Evolutionary conservation across 2,888 invertebrate species (phyloP).

Genomic region (Epirrita christyi): DNA sequence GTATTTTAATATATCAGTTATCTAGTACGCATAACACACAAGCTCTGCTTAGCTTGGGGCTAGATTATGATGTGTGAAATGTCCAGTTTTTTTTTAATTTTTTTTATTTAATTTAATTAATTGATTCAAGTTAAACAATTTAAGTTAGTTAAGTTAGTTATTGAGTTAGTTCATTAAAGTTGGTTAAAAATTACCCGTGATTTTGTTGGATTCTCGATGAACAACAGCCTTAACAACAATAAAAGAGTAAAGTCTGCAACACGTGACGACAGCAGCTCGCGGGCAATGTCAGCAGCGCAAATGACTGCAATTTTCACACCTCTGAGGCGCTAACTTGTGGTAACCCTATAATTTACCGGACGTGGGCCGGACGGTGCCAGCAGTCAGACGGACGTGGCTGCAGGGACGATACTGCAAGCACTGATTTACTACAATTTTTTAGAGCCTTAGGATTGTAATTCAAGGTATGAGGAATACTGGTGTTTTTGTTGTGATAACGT

Average conservation of each 20-base stretch:
- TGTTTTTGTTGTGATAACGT: neutral
- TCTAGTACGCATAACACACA: too few relatives aligned
- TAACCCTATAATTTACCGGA: conserved; percentile 77
- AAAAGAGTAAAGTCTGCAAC: conserved; percentile 59
- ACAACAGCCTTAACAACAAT: conserved; percentile 41
- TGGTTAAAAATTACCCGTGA: too few relatives aligned
- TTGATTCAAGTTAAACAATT: too few relatives aligned
- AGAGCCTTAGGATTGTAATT: conserved; percentile 32
- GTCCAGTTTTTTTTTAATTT: too few relatives aligned
- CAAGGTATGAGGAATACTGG: conserved; percentile 3
- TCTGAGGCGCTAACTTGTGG: conserved; percentile 81
- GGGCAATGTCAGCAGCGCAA: conserved; percentile 71
- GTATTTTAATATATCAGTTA: too few relatives aligned
- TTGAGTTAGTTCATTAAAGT: too few relatives aligned
- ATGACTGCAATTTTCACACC: conserved; percentile 85
- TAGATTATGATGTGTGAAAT: too few relatives aligned
- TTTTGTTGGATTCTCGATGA: neutral
- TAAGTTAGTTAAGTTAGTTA: too few relatives aligned
- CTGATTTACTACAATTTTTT: conserved; percentile 64
- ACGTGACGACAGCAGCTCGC: conserved; percentile 80
- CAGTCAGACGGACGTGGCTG: conserved; percentile 32
- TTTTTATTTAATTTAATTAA: too few relatives aligned
- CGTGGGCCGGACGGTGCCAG: conserved; percentile 53
- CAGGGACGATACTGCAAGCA: conserved; percentile 37
- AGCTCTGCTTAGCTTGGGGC: too few relatives aligned